Evolutionary conservation across 2,888 invertebrate species (phyloP).

Genomic region (Catocala sponsa): DNA sequence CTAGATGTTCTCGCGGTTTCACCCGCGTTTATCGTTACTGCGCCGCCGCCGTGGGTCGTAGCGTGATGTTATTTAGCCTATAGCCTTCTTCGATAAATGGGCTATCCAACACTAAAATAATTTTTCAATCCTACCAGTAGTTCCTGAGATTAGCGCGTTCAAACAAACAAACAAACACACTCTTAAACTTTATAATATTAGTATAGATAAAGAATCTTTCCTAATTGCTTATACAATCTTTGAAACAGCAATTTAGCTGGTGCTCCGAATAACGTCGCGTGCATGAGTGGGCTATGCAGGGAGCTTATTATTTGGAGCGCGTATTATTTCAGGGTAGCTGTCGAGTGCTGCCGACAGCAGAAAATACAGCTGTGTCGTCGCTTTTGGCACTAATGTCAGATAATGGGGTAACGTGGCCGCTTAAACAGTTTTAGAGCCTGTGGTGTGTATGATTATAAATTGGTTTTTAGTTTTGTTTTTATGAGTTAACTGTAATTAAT

Average conservation of each 20-base stretch:
- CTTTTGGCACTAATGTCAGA: slow-evolving; percentile 29
- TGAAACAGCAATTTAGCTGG: neutral
- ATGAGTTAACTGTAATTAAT: too few species aligned
- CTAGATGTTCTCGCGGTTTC: too few species aligned
- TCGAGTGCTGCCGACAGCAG: slow-evolving; percentile 42
- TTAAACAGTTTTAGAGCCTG: neutral
- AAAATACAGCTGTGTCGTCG: slow-evolving; percentile 44
- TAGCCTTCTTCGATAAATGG: too few species aligned
- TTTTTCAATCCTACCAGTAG: too few species aligned
- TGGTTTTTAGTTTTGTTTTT: too few species aligned
- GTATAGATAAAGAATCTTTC: neutral
- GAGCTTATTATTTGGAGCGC: slow-evolving; percentile 29
- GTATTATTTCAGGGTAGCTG: slow-evolving; percentile 29
- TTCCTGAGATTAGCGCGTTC: too few species aligned
- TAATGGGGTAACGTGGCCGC: slow-evolving; percentile 14
- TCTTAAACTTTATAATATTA: too few species aligned
- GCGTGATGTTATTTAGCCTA: too few species aligned
- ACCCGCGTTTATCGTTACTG: too few species aligned
- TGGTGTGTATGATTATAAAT: neutral
- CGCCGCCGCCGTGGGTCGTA: too few species aligned
- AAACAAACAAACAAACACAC: too few species aligned
- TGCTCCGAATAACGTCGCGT: neutral
- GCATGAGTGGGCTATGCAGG: slow-evolving; percentile 1
- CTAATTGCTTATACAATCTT: neutral
- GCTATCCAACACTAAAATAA: too few species aligned